Base-by-base conservation (phyloP, 2,113 vertebrate genomes). In the Zingel zingel region DNA sequence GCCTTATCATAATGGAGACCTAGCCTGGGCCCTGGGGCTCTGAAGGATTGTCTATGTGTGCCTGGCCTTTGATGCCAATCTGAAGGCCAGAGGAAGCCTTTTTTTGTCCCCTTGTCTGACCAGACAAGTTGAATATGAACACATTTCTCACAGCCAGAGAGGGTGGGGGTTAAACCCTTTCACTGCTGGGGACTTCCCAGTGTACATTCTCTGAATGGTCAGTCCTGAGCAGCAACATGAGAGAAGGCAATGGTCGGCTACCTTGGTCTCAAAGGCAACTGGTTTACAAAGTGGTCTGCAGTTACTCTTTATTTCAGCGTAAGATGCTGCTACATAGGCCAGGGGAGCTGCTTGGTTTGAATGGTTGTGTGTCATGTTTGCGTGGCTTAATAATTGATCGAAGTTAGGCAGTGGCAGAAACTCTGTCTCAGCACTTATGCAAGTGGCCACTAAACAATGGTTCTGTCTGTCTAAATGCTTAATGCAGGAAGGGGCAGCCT, bases 11-110 rank as follows among this genome's bases (percentile, higher is more conserved):
- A 82, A 72, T 45, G 63, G 77, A 39, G 83, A 65, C 59, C 51
- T 58, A 51, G 81, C 43, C 67, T 7, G 19, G 77, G 56, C 71
- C 75, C 68, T 2, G 25, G 3, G 83, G 83, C 59, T 77, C 73
- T n/a, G 53, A 58, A 18, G 21, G 74, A 79, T 79, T 54, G 45
- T 83, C 73, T 87, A 69, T 65, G 45, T 83, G 70, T 69, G 80
- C 61, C 50, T 68, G 63, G 69, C 23, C 86, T 91, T 86, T 86
- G 91, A 92, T 85, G 85, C 81, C 82, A 78, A 85, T 91, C 88
- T 82, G 39, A 74, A n/a, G 74, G 39, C 56, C 72, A n/a, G 39
- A 69, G 75, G 74, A 86, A 72, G 47, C 5, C 15, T 51, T 77
- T 63, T 30, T 72, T 76, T 75, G 43, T 71, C 59, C 58, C 12